phyloP scores from a whole-genome alignment of 1,140 invertebrate genomes.

The Gonioctena quinquepunctata region DNA sequence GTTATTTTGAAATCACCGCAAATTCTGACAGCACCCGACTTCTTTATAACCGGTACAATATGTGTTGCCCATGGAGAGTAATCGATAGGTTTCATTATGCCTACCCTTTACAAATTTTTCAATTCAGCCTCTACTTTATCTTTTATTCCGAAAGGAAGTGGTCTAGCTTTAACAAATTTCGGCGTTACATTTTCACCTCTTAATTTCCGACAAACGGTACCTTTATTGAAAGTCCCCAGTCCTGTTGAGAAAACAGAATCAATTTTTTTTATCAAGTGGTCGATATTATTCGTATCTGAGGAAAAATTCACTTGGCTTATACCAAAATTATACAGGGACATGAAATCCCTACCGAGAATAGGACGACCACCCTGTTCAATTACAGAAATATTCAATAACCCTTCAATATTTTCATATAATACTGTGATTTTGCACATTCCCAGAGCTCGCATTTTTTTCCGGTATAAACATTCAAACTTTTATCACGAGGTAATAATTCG shows the following conservation, averaged over 20 bases:
- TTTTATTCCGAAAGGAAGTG: conserved; percentile 11
- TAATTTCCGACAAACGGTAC: neutral
- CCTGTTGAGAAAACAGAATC: conserved; percentile 4
- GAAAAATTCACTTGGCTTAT: conserved; percentile 12
- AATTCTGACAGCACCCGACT: too few species aligned
- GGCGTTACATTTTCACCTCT: neutral
- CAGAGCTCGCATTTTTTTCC: conserved; percentile 1
- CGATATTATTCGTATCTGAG: neutral
- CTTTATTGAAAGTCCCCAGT: neutral
- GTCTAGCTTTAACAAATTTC: conserved; percentile 21
- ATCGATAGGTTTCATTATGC: conserved; percentile 14
- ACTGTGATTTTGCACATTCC: conserved; percentile 2
- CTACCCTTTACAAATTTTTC: conserved; percentile 3
- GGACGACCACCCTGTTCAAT: conserved; percentile 1
- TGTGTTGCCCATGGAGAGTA: conserved; percentile 51
- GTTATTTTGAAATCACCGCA: too few species aligned
- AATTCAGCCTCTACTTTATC: conserved; percentile 18
- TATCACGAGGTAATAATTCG: neutral
- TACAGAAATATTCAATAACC: conserved; percentile 5
- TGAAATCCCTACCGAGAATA: conserved; percentile 10
- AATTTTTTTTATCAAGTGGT: conserved; percentile 10
- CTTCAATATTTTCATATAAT: neutral
- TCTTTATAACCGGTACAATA: too few species aligned
- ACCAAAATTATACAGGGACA: conserved; percentile 3
- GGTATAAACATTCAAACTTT: conserved; percentile 5